These are phyloP conservation scores for Atta colombica DNA, from an alignment of 1,140 invertebrate species.

Conservation along the genomic window DNA sequence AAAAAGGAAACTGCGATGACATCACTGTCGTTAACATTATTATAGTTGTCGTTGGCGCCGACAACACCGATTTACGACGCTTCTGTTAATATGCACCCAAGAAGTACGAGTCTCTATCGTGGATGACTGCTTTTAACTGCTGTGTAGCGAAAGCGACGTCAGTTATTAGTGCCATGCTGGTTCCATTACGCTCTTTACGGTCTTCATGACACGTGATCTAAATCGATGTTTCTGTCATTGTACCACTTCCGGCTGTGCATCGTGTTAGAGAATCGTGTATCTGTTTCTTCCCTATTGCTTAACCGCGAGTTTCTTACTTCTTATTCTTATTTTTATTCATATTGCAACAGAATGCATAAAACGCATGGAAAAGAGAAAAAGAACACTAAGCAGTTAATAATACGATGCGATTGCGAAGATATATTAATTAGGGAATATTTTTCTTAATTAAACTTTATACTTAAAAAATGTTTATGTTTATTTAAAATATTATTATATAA, in stretches of 20 bases:
- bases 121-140: constrained; percentile 60
- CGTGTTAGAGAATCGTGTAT: neutral
- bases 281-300: neutral
- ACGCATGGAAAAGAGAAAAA: neutral
- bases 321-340: neutral
- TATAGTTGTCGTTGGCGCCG: constrained; percentile 5
- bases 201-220: neutral
- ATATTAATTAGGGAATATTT: neutral
- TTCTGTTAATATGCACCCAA: constrained; percentile 47
- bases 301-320: neutral
- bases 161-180: constrained; percentile 48
- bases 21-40: neutral
- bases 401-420: neutral
- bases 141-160: constrained; percentile 24
- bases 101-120: constrained; percentile 45
- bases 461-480: neutral
- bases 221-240: constrained; percentile 5
- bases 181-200: constrained; percentile 58
- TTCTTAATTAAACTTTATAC: neutral
- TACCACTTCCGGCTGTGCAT: neutral
- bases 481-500: no score
- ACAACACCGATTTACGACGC: constrained; percentile 64
- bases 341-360: neutral
- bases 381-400: neutral
- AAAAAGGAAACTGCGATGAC: constrained; percentile 8